Conservation (phyloP, 1,140 invertebrate species). For the Drosophila virilis region DNA sequence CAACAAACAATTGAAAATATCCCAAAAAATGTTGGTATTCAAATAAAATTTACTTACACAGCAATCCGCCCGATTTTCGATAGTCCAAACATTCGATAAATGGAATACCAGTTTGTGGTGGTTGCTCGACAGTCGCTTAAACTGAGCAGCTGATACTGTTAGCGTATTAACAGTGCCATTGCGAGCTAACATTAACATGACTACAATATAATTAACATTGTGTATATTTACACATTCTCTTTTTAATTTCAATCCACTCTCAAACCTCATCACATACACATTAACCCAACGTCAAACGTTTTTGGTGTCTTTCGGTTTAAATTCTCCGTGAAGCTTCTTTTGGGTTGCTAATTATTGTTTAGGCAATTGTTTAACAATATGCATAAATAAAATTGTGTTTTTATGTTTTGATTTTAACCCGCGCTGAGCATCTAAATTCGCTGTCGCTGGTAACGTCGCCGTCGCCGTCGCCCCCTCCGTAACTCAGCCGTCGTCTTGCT, state of each 20-base stretch:
- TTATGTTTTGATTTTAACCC: slow-evolving; percentile 14
- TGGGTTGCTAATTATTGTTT: slow-evolving; percentile 39
- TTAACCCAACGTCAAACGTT: slow-evolving; percentile 9
- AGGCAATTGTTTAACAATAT: slow-evolving; percentile 11
- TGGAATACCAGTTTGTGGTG: slow-evolving; percentile 4
- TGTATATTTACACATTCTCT: slow-evolving; percentile 26
- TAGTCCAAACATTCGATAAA: not conserved
- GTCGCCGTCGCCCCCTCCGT: slow-evolving; percentile 1
- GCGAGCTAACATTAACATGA: slow-evolving; percentile 1
- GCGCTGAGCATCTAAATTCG: slow-evolving; percentile 4
- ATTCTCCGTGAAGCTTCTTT: slow-evolving; percentile 45
- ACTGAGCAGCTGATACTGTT: not conserved
- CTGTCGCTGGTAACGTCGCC: slow-evolving; percentile 22
- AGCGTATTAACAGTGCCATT: slow-evolving; percentile 1
- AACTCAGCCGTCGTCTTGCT: not conserved
- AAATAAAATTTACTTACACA: not conserved
- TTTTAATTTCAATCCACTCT: slow-evolving; percentile 48
- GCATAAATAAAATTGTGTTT: slow-evolving; percentile 7
- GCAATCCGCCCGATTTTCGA: not conserved
- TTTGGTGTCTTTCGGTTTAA: slow-evolving; percentile 56
- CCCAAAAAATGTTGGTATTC: too few species aligned
- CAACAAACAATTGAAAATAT: too few species aligned
- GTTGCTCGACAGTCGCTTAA: not conserved
- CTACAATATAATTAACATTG: slow-evolving; percentile 14
- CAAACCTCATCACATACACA: slow-evolving; percentile 57